Evolutionary conservation across 1,140 invertebrate species (phyloP).

Genomic region (Temnothorax curvispinosus): DNA sequence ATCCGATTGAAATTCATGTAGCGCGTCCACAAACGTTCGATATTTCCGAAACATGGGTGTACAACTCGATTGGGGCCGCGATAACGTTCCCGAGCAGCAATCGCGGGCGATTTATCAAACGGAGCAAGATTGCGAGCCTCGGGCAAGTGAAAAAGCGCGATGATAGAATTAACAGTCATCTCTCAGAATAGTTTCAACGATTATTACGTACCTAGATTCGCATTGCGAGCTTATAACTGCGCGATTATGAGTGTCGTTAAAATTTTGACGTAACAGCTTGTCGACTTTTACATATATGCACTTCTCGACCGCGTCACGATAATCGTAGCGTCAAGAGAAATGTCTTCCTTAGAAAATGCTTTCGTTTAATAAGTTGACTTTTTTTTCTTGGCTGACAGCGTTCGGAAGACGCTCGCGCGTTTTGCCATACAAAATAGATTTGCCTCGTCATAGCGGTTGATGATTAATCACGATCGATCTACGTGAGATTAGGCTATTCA

Average conservation of each 20-base stretch:
- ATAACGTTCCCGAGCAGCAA: neutral
- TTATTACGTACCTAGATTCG: neutral
- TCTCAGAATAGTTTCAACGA: neutral
- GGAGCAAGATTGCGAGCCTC: neutral
- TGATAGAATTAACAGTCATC: neutral
- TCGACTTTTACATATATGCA: constrained; percentile 31
- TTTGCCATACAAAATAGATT: constrained; percentile 15
- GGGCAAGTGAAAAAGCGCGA: neutral
- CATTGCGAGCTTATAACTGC: neutral
- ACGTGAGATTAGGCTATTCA: constrained; percentile 19
- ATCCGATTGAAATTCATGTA: neutral
- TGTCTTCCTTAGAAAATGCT: constrained; percentile 20
- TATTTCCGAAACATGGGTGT: neutral
- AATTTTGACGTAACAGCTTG: constrained; percentile 19
- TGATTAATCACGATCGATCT: constrained; percentile 27
- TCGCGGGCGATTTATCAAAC: neutral
- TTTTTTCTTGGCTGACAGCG: neutral
- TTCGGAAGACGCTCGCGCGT: neutral
- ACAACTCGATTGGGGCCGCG: neutral
- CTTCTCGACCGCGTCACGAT: constrained; percentile 6
- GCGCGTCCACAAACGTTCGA: neutral
- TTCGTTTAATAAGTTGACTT: constrained; percentile 1
- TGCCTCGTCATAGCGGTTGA: constrained; percentile 13
- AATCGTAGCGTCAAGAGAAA: constrained; percentile 34
- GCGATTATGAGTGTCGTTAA: neutral